Evolutionary conservation across 2,113 vertebrate species (phyloP).

Genomic region (Brachyhypopomus gauderio): DNA sequence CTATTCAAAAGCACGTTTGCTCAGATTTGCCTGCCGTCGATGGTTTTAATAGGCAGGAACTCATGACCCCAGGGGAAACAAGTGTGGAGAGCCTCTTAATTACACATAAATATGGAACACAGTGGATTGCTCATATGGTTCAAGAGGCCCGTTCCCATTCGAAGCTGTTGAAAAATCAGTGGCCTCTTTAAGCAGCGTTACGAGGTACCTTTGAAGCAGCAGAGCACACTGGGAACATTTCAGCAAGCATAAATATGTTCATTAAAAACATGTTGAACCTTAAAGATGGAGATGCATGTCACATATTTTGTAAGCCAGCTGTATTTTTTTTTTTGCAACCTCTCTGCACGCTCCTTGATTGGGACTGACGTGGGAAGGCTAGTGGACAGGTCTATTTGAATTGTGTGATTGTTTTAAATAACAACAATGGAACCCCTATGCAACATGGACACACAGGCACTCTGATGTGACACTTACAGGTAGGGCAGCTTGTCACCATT

Average conservation of each 20-base stretch:
- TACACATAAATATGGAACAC: slow-evolving; percentile 5
- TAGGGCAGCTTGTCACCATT: neutral
- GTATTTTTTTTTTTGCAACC: neutral
- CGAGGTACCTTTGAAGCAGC: slow-evolving; percentile 11
- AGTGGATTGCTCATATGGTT: slow-evolving; percentile 22
- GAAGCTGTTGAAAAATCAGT: slow-evolving; percentile 22
- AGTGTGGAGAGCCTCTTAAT: slow-evolving; percentile 30
- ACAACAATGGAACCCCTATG: no score
- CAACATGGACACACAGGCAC: no score
- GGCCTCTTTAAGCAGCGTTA: slow-evolving; percentile 9
- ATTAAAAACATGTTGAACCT: slow-evolving; percentile 1
- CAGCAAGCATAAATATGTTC: slow-evolving; percentile 5
- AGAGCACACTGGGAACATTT: slow-evolving; percentile 22
- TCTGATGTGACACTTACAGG: no score
- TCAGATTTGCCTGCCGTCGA: slow-evolving; percentile 8
- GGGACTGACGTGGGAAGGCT: neutral
- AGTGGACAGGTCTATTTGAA: no score
- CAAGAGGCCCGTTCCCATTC: slow-evolving; percentile 22
- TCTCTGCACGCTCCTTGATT: neutral
- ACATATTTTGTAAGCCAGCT: slow-evolving; percentile 3
- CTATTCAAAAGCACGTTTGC: neutral
- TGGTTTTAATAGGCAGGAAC: slow-evolving; percentile 36
- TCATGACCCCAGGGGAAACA: slow-evolving; percentile 15
- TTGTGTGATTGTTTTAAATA: no score
- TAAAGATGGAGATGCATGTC: neutral